Base-by-base conservation (phyloP, 2,797 vertebrate species). In the Poeciliopsis presidionis region DNA sequence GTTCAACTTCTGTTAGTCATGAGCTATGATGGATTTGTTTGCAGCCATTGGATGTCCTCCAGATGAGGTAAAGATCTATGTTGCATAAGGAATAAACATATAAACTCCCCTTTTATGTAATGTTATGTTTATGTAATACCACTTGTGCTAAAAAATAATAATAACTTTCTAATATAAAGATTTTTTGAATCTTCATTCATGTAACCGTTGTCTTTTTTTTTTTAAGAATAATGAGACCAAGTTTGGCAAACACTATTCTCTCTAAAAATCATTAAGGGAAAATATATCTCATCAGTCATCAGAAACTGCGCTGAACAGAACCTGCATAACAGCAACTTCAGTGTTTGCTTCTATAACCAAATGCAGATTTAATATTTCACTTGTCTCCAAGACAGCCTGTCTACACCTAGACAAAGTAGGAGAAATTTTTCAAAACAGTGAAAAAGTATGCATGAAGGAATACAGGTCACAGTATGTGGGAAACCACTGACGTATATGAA, bases 351-450 rank as follows among this genome's bases (percentile, higher is more conserved):
- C 79, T 85, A 81, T 83, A 90, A 92, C 86, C 87, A 85, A 74
- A 72, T 79, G 61, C 85, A 93, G 86, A 89, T 90, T 91, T 86
- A 80, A 78, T 72, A 33, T 84, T 81, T 82, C 59, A 88, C 77
- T 80, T 39, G 46, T 49, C 86, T 84, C 84, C 81, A 84, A 87
- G 81, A 83, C 81, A 43, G 87, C 65, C 87, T 92, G 90, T 92
- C 90, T 91, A 91, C 90, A 92, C 90, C 88, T 90, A 88, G 78
- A 90, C 79, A 90, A 87, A 88, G 88, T 73, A 79, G 70, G 72
- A 28, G 53, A 82, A 79, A 84, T 85, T 89, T 84, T 85, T 88
- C 80, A 86, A 91, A 91, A 89, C 80, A 87, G 11, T 78, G 81
- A 80, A 84, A 81, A 89, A 81, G 61, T 80, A 85, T 78, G 81